phyloP scores from a whole-genome alignment of 2,113 vertebrate genomes.

The Echinops telfairi region DNA sequence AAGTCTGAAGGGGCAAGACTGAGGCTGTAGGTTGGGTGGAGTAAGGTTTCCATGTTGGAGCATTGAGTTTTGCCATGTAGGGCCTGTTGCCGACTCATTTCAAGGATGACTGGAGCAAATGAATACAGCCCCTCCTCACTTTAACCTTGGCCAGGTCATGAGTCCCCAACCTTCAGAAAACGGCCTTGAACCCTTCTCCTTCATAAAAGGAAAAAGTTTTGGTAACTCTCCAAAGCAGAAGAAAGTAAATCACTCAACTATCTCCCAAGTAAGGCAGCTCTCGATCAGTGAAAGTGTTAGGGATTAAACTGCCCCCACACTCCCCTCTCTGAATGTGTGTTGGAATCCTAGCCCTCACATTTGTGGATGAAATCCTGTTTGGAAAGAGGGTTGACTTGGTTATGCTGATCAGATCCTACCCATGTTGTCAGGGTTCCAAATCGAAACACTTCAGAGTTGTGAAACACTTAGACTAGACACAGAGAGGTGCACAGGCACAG shows the following conservation, averaged over 20 bases:
- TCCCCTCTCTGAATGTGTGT: not conserved
- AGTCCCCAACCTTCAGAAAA: not conserved
- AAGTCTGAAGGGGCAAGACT: no score
- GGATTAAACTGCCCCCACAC: not conserved
- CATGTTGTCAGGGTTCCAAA: not conserved
- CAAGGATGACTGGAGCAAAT: not conserved
- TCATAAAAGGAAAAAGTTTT: constrained; percentile 4
- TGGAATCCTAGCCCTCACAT: not conserved
- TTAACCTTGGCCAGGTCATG: not conserved
- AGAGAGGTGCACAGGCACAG: not conserved
- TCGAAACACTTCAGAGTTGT: not conserved
- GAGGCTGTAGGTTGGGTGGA: not conserved
- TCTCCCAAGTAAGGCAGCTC: constrained; percentile 29
- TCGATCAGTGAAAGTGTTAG: constrained; percentile 14
- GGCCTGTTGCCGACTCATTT: no score
- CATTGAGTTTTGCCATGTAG: not conserved
- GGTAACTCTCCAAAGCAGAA: constrained; percentile 38
- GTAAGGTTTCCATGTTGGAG: not conserved
- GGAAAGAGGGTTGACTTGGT: not conserved
- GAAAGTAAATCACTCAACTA: not conserved
- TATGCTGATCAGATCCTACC: not conserved
- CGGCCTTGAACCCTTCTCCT: not conserved
- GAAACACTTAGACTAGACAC: not conserved
- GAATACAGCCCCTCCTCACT: not conserved
- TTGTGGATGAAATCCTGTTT: not conserved